Base-by-base conservation (phyloP, 2,888 invertebrate genomes). In the Heteropelma amictum region DNA sequence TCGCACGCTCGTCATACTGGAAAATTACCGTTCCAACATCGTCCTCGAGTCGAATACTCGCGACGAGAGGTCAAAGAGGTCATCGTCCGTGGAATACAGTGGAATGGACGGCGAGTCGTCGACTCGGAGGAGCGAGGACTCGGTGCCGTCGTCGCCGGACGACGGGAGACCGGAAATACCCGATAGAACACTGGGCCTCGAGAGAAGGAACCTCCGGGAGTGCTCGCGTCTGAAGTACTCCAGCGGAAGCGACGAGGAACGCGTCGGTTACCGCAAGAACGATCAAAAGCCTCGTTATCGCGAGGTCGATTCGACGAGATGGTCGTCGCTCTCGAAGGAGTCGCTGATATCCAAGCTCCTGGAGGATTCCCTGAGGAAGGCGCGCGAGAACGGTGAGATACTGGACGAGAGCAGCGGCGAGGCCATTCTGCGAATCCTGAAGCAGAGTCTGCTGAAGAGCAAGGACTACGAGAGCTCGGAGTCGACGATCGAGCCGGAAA, bases 1-100 rank as follows among this genome's bases (percentile, higher is more conserved):
- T 49, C 82, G 88, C 28, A 89, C 89, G 2, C 83, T 89, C 30
- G 89, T 89, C 3, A 87, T 89, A 42, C 69, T 89, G n/a, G 87
- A 89, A 12, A 88, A 89, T 70, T 87, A 89, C 53, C 84, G 82
- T 17, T 85, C 89, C 2, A 89, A 89, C 71, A 89, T 89, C 28
- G 85, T 89, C 0, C 81, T 88, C 0, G 84, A 84, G 28, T 82
- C 84, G 0, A 14, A 14, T 17, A 26, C 19, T 14, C 1, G n/a
- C 3, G 14, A 21, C 10, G 38, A 38, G 19, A 51, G 33, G 38
- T 38, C 38, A 12, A 38, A 14, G 1, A 12, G 1, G 30, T 30
- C 8, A 54, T 53, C 6, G 63, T 6, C 38, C 30, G 12, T 21
- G 12, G 60, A n/a, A n/a, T n/a, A 35, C 35, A 35, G 1, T 4